Percentiles rank a stretch among this genome's conserved stretches.
Evolutionary conservation across 1,140 invertebrate species (phyloP).

Genomic region (Drosophila ironensis): DNA sequence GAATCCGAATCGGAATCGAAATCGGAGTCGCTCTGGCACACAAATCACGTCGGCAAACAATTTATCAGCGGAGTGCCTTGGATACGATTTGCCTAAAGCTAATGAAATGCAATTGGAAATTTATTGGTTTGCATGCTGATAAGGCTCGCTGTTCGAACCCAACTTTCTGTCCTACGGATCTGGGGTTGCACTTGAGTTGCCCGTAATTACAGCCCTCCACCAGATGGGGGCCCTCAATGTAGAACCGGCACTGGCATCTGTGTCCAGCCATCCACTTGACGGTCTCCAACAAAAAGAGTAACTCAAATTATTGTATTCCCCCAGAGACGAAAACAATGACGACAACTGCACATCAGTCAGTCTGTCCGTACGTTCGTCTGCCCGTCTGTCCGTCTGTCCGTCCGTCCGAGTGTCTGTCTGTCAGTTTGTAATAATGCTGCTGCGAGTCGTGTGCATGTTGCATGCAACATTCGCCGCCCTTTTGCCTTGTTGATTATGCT

Average conservation of each 20-base stretch:
- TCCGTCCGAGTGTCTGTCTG: too few species aligned
- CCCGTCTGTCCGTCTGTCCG: too few species aligned
- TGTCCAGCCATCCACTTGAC: slow-evolving; percentile 37
- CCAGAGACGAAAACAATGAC: slow-evolving; percentile 35
- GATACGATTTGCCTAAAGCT: slow-evolving; percentile 19
- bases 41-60: slow-evolving; percentile 55
- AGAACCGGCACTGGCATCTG: slow-evolving; percentile 24
- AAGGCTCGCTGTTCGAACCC: slow-evolving; percentile 10
- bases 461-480: slow-evolving; percentile 43
- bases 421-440: slow-evolving; percentile 24
- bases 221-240: neutral
- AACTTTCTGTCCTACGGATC: slow-evolving; percentile 4
- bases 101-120: slow-evolving; percentile 60
- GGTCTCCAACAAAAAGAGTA: slow-evolving; percentile 36
- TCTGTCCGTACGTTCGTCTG: too few species aligned
- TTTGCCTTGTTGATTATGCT: slow-evolving; percentile 52
- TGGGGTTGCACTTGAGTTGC: slow-evolving; percentile 42
- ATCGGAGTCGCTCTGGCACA: slow-evolving; percentile 25
- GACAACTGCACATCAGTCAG: slow-evolving; percentile 36
- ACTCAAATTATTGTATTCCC: slow-evolving; percentile 45
- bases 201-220: slow-evolving; percentile 39
- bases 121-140: slow-evolving; percentile 43
- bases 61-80: slow-evolving; percentile 37
- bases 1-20: too few species aligned
- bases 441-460: slow-evolving; percentile 48